phyloP scores from a whole-genome alignment of 2,797 vertebrate species.

The Chrysocyon brachyurus region DNA sequence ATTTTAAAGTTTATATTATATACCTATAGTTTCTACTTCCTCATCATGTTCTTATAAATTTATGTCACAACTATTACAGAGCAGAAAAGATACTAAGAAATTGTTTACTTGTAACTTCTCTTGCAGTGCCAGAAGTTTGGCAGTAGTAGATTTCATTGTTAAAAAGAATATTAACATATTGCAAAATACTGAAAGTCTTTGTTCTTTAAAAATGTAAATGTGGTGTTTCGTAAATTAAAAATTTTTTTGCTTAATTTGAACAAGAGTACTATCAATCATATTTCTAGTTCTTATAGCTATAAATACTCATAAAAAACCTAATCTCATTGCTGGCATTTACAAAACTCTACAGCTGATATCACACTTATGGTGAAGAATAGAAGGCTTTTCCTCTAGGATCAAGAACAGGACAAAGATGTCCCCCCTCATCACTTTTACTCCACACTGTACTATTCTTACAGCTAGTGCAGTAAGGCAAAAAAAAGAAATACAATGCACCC shows the following conservation, averaged over 20 bases:
- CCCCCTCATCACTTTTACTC: background rate
- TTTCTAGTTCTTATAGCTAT: background rate
- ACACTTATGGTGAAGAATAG: background rate
- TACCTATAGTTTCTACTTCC: slow-evolving; percentile 16
- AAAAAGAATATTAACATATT: background rate
- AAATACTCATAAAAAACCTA: background rate
- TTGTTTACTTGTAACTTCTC: background rate
- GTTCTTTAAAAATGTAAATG: slow-evolving; percentile 23
- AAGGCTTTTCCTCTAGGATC: background rate
- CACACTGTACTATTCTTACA: background rate
- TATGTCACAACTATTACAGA: slow-evolving; percentile 1
- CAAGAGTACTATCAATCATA: background rate
- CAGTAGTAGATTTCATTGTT: background rate
- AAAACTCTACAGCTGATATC: background rate
- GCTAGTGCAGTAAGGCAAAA: background rate
- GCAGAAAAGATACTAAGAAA: slow-evolving; percentile 26
- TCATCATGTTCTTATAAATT: background rate
- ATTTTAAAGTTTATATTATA: background rate
- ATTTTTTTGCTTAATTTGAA: slow-evolving; percentile 15
- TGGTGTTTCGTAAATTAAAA: background rate
- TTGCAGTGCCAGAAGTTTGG: slow-evolving; percentile 1
- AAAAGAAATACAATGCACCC: background rate
- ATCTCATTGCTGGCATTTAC: background rate
- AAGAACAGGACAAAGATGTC: background rate
- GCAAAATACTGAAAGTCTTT: slow-evolving; percentile 30